Conservation (phyloP, 2,113 vertebrate species). For the Phylloscopus trochilus region DNA sequence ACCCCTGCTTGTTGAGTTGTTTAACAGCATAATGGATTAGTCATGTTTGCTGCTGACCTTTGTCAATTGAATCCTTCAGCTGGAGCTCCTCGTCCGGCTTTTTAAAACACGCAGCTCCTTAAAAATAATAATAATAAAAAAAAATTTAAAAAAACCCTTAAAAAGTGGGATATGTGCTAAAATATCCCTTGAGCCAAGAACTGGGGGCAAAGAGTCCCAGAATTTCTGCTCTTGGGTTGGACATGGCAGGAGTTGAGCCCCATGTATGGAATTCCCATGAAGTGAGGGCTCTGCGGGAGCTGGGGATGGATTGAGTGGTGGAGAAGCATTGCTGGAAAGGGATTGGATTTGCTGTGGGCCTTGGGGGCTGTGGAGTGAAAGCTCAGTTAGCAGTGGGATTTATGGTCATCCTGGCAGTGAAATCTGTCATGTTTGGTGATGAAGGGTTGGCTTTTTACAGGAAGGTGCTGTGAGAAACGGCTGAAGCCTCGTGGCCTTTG, state of each 20-base stretch:
- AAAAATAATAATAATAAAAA: too few species aligned
- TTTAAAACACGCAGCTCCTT: neutral
- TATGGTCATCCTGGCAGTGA: neutral
- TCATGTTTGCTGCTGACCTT: constrained; percentile 48
- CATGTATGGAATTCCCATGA: accelerated
- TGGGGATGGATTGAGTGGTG: neutral
- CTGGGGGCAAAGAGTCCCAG: neutral
- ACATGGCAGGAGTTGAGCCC: accelerated
- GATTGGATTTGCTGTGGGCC: neutral
- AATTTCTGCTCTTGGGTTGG: neutral
- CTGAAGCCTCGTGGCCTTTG: neutral
- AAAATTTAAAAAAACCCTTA: too few species aligned
- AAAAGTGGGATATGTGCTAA: neutral
- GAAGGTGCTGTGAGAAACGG: neutral
- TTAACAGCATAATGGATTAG: constrained; percentile 58
- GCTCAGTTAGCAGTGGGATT: neutral
- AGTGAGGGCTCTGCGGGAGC: neutral
- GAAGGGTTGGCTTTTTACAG: neutral
- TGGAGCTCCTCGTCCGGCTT: neutral
- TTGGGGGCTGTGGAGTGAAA: neutral
- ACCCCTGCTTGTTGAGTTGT: constrained; percentile 63
- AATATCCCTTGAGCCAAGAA: neutral
- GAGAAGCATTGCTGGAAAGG: neutral
- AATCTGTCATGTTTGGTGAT: neutral
- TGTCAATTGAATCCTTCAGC: constrained; percentile 35